phyloP scores from a whole-genome alignment of 1,140 invertebrate species.

The Papilio xuthus region DNA sequence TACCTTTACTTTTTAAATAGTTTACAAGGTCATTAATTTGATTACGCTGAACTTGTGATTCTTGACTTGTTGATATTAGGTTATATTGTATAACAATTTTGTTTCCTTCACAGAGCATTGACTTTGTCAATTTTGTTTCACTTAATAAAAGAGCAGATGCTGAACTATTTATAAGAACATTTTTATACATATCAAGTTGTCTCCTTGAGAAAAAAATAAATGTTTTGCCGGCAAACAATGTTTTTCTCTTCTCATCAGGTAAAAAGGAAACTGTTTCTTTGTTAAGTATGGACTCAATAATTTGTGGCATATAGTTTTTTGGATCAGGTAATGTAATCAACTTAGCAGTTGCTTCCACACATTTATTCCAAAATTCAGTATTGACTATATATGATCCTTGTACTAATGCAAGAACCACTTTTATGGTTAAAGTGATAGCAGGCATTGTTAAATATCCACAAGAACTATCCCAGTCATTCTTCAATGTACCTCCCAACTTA shows the following conservation, averaged over 20 bases:
- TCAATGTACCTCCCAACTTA: conserved; percentile 73
- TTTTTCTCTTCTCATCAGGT: conserved; percentile 76
- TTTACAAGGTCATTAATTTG: conserved; percentile 75
- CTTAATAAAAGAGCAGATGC: conserved; percentile 71
- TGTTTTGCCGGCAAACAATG: conserved; percentile 83
- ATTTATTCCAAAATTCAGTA: conserved; percentile 83
- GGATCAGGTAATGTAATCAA: conserved; percentile 77
- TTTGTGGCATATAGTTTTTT: conserved; percentile 79
- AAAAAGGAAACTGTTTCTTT: conserved; percentile 81
- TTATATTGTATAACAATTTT: conserved; percentile 81
- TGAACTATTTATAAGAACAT: conserved; percentile 72
- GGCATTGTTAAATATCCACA: conserved; percentile 86
- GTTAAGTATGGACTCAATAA: conserved; percentile 82
- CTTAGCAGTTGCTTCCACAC: conserved; percentile 74
- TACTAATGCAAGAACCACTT: conserved; percentile 86
- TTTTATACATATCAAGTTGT: conserved; percentile 82
- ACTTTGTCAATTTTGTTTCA: conserved; percentile 76
- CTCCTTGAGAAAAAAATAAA: conserved; percentile 84
- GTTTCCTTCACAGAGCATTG: conserved; percentile 72
- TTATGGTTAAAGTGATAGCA: conserved; percentile 85
- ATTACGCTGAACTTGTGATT: conserved; percentile 74
- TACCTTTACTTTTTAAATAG: conserved; percentile 77
- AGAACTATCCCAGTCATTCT: conserved; percentile 75
- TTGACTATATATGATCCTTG: conserved; percentile 84
- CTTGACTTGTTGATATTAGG: conserved; percentile 65